Evolutionary conservation across 2,888 invertebrate species (phyloP).

Genomic region (Stegophylla sp.): DNA sequence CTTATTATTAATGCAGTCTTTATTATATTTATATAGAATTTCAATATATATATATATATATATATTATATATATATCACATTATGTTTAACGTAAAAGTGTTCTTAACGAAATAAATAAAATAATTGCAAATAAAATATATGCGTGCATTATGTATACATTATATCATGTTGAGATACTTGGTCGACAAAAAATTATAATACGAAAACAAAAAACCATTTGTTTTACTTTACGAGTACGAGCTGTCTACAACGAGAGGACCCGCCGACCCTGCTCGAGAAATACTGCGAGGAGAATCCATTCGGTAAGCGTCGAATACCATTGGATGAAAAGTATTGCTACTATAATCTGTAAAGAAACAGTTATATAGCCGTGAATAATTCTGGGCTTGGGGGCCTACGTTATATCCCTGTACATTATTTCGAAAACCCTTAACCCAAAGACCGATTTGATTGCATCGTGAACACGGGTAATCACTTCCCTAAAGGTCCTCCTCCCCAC

Average conservation of each 20-base stretch:
- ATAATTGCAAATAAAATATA: constrained; percentile 32
- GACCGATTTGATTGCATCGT: constrained; percentile 48
- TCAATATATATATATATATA: too few species aligned
- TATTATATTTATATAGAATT: neutral
- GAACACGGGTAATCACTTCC: constrained; percentile 59
- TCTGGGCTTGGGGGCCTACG: constrained; percentile 16
- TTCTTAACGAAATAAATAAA: neutral
- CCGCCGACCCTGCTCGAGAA: constrained; percentile 25
- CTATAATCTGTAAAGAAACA: constrained; percentile 44
- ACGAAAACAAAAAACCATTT: constrained; percentile 38
- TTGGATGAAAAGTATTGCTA: constrained; percentile 38
- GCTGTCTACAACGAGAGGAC: constrained; percentile 12
- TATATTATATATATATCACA: too few species aligned
- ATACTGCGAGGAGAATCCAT: constrained; percentile 14
- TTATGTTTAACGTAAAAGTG: too few species aligned
- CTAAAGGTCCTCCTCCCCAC: constrained; percentile 6
- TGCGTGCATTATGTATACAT: constrained; percentile 9
- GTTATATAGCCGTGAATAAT: constrained; percentile 42
- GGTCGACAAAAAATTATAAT: constrained; percentile 4
- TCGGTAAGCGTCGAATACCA: neutral
- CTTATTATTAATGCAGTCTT: too few species aligned
- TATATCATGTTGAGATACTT: neutral
- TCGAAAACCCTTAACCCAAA: constrained; percentile 37
- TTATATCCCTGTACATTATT: constrained; percentile 39
- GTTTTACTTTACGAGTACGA: neutral